These are phyloP conservation scores for Dasyurus viverrinus DNA, from an alignment of 2,113 vertebrate species.

Conservation along the genomic window DNA sequence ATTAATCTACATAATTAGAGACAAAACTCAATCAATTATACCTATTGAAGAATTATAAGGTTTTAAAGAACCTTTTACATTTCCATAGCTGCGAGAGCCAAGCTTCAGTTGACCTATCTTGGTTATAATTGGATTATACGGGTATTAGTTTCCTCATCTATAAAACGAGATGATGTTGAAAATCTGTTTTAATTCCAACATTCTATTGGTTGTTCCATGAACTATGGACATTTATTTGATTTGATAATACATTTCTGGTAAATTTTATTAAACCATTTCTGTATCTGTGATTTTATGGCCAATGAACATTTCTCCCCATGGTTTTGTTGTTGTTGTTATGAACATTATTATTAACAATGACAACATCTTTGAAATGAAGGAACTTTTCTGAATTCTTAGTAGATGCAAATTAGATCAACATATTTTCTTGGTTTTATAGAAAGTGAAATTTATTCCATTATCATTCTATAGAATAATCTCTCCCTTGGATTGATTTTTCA, in stretches of 20 bases:
- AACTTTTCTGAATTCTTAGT: constrained; percentile 1
- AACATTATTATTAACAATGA: not conserved
- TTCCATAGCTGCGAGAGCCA: not conserved
- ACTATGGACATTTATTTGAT: not conserved
- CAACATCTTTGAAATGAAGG: not conserved
- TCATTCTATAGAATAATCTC: not conserved
- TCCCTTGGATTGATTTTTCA: not conserved
- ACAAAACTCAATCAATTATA: not conserved
- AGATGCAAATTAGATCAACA: not conserved
- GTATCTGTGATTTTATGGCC: not conserved
- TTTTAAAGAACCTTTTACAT: not conserved
- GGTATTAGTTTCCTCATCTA: not conserved
- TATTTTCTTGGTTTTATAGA: not conserved
- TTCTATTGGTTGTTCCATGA: not conserved
- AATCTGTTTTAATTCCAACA: not conserved
- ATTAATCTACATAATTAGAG: not conserved
- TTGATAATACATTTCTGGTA: not conserved
- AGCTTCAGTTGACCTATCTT: not conserved
- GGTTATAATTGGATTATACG: not conserved
- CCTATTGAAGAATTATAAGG: not conserved
- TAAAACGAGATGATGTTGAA: not conserved
- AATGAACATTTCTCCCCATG: not conserved
- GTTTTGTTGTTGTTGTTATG: not conserved
- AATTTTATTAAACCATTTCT: not conserved
- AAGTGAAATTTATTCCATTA: not conserved